A percentile compares a stretch with the other conserved stretches of the same genome.
phyloP scores from a whole-genome alignment of 2,113 vertebrate genomes.

The Pampusana beccarii region DNA sequence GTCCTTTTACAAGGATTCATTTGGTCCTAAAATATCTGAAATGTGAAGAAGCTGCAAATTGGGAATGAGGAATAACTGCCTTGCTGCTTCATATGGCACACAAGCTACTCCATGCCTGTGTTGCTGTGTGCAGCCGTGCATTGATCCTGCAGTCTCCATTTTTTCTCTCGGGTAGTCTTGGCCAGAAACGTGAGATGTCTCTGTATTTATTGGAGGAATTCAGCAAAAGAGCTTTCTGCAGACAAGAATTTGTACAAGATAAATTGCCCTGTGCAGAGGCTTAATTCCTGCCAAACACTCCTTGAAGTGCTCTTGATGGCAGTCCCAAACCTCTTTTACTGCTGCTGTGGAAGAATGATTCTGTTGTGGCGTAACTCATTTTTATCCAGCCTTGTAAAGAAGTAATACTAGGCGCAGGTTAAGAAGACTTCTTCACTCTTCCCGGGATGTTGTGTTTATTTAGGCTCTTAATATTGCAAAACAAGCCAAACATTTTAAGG shows the following conservation, averaged over 20 bases:
- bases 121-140: background rate
- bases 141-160: background rate
- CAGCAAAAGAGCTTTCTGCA: background rate
- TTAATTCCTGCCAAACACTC: background rate
- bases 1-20: background rate
- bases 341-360: background rate
- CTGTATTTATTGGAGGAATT: background rate
- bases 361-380: background rate
- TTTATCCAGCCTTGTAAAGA: background rate
- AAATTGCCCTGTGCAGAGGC: background rate
- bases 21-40: background rate
- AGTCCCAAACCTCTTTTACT: background rate
- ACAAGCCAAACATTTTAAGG: background rate
- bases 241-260: background rate
- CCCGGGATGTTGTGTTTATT: background rate
- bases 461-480: background rate
- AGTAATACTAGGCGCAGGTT: background rate
- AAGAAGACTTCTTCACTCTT: background rate
- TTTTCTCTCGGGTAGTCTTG: background rate
- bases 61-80: background rate
- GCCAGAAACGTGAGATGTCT: background rate
- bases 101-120: background rate
- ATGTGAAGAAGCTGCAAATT: background rate
- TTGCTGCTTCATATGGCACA: background rate
- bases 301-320: background rate